Percentiles rank a stretch among this genome's conserved stretches.
phyloP scores from a whole-genome alignment of 1,140 invertebrate genomes.

The Pseudachorutes palmiensis region DNA sequence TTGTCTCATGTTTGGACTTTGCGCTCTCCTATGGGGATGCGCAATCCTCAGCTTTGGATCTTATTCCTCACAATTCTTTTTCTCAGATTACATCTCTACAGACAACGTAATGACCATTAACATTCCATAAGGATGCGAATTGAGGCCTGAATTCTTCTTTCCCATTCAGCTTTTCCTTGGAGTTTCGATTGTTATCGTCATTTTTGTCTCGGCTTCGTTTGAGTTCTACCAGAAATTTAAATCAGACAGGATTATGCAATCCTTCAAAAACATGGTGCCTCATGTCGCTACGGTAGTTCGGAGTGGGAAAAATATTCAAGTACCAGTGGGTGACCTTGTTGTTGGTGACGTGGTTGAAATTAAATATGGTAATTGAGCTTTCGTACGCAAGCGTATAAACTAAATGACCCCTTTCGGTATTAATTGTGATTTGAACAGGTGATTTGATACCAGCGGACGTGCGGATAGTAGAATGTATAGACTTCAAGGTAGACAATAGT shows the following conservation, averaged over 20 bases:
- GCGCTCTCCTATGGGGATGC: conserved; percentile 30
- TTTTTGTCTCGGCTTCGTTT: conserved; percentile 93
- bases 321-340: conserved; percentile 59
- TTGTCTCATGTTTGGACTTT: conserved; percentile 28
- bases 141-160: background rate
- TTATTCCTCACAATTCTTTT: conserved; percentile 30
- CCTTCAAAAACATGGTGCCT: conserved; percentile 93
- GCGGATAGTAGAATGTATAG: conserved; percentile 39
- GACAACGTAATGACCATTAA: conserved; percentile 21
- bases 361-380: conserved; percentile 5
- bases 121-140: background rate
- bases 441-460: conserved; percentile 71
- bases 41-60: conserved; percentile 26
- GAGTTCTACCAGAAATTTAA: conserved; percentile 98
- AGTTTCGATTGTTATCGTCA: conserved; percentile 87
- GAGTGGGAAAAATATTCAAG: conserved; percentile 52
- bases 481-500: conserved; percentile 40
- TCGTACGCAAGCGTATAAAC: background rate
- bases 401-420: background rate
- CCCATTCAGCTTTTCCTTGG: conserved; percentile 61
- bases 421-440: conserved; percentile 44
- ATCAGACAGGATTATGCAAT: conserved; percentile 91
- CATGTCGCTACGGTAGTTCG: conserved; percentile 51
- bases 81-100: conserved; percentile 21
- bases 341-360: conserved; percentile 72